Percentiles rank a stretch among this genome's conserved stretches.
These are phyloP conservation scores for Clivina fossor DNA, from an alignment of 2,888 invertebrate species.

Conservation along the genomic window DNA sequence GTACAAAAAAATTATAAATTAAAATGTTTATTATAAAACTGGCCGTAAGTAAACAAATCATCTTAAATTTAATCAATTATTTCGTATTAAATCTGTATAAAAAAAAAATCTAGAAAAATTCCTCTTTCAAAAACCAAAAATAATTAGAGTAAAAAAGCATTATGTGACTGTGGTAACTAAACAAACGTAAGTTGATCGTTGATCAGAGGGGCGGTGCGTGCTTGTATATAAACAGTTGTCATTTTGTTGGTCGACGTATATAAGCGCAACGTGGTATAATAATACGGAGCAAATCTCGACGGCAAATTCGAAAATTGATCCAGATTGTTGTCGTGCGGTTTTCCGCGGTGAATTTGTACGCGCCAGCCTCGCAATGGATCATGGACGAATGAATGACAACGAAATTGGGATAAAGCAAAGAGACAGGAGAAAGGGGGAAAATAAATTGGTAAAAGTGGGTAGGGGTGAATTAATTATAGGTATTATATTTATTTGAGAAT, in stretches of 20 bases:
- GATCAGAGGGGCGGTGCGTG: no score
- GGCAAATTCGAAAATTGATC: constrained; percentile 31
- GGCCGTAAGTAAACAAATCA: no score
- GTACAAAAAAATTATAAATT: no score
- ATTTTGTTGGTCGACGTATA: constrained; percentile 26
- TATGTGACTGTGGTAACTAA: constrained; percentile 12
- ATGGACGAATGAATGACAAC: background rate
- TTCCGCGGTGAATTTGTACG: background rate
- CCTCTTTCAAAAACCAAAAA: background rate
- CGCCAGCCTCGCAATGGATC: no score
- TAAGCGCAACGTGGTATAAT: no score
- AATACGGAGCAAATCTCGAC: constrained; percentile 26
- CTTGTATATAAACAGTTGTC: constrained; percentile 30
- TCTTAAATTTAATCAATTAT: background rate
- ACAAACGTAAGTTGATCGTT: constrained; percentile 25
- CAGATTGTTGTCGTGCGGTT: constrained; percentile 19
- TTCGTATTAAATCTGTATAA: background rate
- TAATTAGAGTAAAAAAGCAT: background rate
- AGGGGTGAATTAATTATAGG: no score
- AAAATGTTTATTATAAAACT: no score
- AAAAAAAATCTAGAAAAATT: no score
- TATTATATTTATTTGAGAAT: no score
- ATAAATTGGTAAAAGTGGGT: no score
- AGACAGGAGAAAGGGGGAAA: constrained; percentile 6
- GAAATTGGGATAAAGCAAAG: background rate